Evolutionary conservation across 2,113 vertebrate species (phyloP).

Genomic region (Tauraco erythrolophus): DNA sequence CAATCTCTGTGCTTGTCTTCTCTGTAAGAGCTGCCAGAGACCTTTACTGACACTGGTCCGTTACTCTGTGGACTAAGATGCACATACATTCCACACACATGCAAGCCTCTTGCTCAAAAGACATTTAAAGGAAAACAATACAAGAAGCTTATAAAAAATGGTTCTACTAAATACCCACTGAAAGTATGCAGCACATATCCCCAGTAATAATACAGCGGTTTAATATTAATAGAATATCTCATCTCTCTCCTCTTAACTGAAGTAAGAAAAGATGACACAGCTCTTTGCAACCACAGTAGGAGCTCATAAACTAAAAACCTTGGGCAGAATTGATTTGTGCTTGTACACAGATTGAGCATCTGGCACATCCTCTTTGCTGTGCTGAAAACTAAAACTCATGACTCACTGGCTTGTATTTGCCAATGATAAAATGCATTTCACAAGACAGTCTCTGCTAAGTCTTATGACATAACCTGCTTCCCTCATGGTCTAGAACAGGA

Average conservation of each 20-base stretch:
- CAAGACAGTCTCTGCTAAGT: not conserved
- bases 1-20: not conserved
- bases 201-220: not conserved
- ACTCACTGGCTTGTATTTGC: not conserved
- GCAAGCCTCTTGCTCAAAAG: not conserved
- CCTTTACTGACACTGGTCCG: not conserved
- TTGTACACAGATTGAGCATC: not conserved
- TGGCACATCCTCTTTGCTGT: not conserved
- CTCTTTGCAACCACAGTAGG: not conserved
- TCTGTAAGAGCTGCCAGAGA: not conserved
- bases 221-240: not conserved
- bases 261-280: not conserved
- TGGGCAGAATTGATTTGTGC: not conserved
- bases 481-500: too few relatives aligned
- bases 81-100: too few relatives aligned
- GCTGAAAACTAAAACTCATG: not conserved
- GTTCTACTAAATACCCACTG: not conserved
- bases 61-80: not conserved
- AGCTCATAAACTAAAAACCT: not conserved
- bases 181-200: accelerated
- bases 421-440: not conserved
- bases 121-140: not conserved
- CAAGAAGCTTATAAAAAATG: not conserved
- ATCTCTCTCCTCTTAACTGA: not conserved
- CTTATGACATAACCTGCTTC: not conserved